Percentiles rank a stretch among this genome's conserved stretches.
Evolutionary conservation across 2,113 vertebrate species (phyloP).

Genomic region (Empidonax traillii): DNA sequence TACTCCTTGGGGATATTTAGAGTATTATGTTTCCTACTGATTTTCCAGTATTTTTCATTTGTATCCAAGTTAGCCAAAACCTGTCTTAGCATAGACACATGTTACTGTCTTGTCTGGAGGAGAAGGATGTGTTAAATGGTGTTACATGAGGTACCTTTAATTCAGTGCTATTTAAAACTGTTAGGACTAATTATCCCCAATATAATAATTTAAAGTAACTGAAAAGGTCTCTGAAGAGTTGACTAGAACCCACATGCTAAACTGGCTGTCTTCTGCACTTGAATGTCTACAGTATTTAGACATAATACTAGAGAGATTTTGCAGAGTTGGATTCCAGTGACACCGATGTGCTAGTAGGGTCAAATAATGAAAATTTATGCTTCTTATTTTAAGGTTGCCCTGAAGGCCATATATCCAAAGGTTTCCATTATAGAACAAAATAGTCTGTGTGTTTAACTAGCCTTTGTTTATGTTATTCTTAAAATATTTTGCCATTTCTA

Average conservation of each 20-base stretch:
- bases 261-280: background rate
- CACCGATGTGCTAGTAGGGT: background rate
- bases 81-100: background rate
- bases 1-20: background rate
- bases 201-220: background rate
- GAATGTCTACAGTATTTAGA: background rate
- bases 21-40: background rate
- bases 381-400: background rate
- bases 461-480: background rate
- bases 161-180: background rate
- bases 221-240: background rate
- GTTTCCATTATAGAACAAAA: background rate
- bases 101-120: background rate
- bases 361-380: background rate
- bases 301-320: background rate
- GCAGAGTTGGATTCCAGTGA: background rate
- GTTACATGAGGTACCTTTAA: background rate
- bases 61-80: background rate
- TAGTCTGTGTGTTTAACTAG: background rate
- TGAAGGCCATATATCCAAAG: background rate
- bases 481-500: slow-evolving; percentile 22
- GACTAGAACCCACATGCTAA: background rate
- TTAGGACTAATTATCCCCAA: background rate
- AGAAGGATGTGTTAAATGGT: background rate
- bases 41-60: background rate